Percentiles rank a stretch among this genome's conserved stretches.
phyloP scores from a whole-genome alignment of 2,888 invertebrate genomes.

The Sphaerophoria taeniata region DNA sequence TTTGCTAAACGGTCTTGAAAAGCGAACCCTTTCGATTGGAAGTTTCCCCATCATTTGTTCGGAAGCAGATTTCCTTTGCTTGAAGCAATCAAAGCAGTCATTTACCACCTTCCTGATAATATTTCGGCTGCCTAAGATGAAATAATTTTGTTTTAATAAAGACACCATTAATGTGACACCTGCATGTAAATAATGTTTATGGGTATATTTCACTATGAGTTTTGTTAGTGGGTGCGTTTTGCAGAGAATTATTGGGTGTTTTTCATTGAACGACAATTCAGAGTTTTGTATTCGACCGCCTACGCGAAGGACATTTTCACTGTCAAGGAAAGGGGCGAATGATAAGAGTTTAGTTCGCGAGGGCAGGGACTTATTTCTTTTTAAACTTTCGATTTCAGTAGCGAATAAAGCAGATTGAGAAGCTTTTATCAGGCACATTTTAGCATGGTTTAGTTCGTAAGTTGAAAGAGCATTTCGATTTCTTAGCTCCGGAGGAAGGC shows the following conservation, averaged over 20 bases:
- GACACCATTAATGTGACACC: slow-evolving; percentile 21
- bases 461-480: background rate
- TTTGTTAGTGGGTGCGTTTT: no score
- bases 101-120: background rate
- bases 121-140: background rate
- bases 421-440: slow-evolving; percentile 24
- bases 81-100: slow-evolving; percentile 23
- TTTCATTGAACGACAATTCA: no score
- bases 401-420: slow-evolving; percentile 4
- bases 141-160: slow-evolving; percentile 20
- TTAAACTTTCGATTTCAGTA: slow-evolving; percentile 6
- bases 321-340: background rate
- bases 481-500: no score
- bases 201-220: slow-evolving; percentile 12
- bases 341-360: slow-evolving; percentile 3
- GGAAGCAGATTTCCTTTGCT: slow-evolving; percentile 7
- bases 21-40: slow-evolving; percentile 33
- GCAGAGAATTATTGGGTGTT: no score
- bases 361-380: background rate
- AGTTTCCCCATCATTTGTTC: slow-evolving; percentile 47
- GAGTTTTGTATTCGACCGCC: no score
- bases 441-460: background rate
- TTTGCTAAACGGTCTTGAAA: slow-evolving; percentile 43
- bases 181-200: slow-evolving; percentile 28
- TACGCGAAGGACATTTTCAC: no score